Evolutionary conservation across 2,797 vertebrate species (phyloP), one percentile per base, ranked within the genome.

Genomic region (Pseudochromis fuscus): DNA sequence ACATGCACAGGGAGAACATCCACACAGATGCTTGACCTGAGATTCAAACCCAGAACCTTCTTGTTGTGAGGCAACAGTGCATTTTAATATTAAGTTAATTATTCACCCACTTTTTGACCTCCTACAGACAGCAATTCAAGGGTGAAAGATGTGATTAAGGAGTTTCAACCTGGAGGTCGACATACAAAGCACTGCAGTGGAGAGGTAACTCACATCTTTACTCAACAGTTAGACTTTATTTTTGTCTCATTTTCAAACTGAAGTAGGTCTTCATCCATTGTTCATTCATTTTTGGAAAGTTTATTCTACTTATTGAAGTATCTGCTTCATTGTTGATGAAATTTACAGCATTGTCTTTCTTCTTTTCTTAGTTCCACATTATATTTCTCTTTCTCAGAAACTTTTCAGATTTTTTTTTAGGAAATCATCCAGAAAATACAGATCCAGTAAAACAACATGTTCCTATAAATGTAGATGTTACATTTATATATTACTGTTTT

Each of bases 61-160:
- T n/a, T n/a, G n/a, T n/a, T n/a, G n/a, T n/a, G n/a, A n/a, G n/a
- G n/a, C n/a, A n/a, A n/a, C n/a, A n/a, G n/a, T n/a, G n/a, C n/a
- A n/a, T n/a, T n/a, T n/a, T n/a, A n/a, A n/a, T n/a, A n/a, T n/a
- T n/a, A n/a, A n/a, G n/a, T n/a, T n/a, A n/a, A n/a, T n/a, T n/a
- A n/a, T n/a, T n/a, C n/a, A 23, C 35, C 60, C 10, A 50, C 2
- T 2, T 42, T 46, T 23, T 10, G 5, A 72, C 23, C 16, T 27
- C 27, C 45, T 67, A 48, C 86, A 98, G 96, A 97, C 82, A 95
- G 94, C 87, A 94, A 70, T 79, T 89, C 93, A 83, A 95, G 94
- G 67, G 96, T 96, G 74, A 96, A 95, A 84, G 95, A 97, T 67
- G 95, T 96, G 46, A 92, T 97, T 50, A 95, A 92, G 82, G 94